phyloP scores from a whole-genome alignment of 1,140 invertebrate genomes.

The Zaprionus tsacasi region DNA sequence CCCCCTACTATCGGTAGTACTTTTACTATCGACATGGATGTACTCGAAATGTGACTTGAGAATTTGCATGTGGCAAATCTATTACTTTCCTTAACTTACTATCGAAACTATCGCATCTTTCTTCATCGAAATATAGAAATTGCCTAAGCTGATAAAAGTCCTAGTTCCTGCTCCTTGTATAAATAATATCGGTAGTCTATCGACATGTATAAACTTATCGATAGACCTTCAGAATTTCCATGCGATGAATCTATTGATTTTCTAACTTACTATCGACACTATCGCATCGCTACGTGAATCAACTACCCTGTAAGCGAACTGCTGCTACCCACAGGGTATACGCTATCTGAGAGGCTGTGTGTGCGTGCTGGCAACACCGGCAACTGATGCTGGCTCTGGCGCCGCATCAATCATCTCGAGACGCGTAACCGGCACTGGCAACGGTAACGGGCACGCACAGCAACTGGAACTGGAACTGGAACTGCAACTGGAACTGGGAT shows the following conservation, averaged over 20 bases:
- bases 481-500: conserved; percentile 20
- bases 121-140: no score
- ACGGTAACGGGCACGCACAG: conserved; percentile 32
- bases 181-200: background rate
- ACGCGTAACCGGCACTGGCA: conserved; percentile 32
- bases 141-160: no score
- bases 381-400: conserved; percentile 43
- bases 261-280: background rate
- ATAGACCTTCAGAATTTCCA: background rate
- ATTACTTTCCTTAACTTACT: background rate
- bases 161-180: no score
- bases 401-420: conserved; percentile 48
- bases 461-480: conserved; percentile 16
- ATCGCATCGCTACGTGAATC: background rate
- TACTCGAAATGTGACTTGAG: no score
- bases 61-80: no score
- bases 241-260: background rate
- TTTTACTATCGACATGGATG: no score
- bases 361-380: conserved; percentile 19
- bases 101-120: background rate
- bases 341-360: conserved; percentile 13
- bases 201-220: background rate
- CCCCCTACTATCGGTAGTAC: no score
- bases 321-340: background rate
- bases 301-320: background rate